These are phyloP conservation scores for Dendrocopos noguchii DNA, from an alignment of 2,113 vertebrate species.

Conservation along the genomic window DNA sequence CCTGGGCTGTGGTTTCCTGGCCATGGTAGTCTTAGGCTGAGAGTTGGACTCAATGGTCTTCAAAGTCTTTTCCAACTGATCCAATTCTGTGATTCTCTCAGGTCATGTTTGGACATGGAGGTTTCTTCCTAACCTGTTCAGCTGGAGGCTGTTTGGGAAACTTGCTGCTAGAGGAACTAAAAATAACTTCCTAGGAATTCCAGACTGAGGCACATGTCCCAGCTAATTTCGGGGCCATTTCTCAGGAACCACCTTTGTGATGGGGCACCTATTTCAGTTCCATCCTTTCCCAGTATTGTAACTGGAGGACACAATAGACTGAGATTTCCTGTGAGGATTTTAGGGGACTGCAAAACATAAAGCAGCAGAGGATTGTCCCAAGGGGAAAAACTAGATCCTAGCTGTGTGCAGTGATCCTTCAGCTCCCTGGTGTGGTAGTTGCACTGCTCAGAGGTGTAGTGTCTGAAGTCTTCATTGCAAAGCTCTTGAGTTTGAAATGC, in stretches of 20 bases:
- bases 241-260: constrained; percentile 43
- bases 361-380: constrained; percentile 46
- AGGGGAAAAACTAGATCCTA: constrained; percentile 54
- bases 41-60: too few species aligned
- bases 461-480: background rate
- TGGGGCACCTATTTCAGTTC: constrained; percentile 36
- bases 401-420: background rate
- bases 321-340: constrained; percentile 64
- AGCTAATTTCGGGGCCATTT: background rate
- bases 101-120: background rate
- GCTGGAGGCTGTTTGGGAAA: background rate
- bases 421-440: background rate
- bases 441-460: background rate
- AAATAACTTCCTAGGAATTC: background rate
- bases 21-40: too few species aligned
- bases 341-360: background rate
- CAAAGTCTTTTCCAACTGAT: too few species aligned
- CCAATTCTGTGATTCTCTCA: too few species aligned
- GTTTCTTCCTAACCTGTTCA: background rate
- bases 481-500: background rate
- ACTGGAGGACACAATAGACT: constrained; percentile 69
- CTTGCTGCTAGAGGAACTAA: background rate
- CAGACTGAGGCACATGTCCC: background rate
- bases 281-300: constrained; percentile 79
- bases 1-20: too few species aligned